phyloP scores from a whole-genome alignment of 2,797 vertebrate species.

The Sebastes diaconus region DNA sequence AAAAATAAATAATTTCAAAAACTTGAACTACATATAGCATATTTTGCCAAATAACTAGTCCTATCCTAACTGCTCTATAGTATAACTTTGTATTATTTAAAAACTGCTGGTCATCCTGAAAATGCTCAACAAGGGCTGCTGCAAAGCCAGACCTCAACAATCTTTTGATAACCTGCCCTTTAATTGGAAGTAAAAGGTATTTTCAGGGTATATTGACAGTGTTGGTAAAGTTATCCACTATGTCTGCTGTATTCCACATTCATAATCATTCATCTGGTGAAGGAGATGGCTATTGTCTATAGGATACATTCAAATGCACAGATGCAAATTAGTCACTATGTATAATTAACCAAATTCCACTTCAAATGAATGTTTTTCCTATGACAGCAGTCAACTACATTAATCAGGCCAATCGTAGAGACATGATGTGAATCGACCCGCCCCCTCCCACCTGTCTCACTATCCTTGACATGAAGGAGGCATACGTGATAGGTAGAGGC shows the following conservation, averaged over 20 bases:
- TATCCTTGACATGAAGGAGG: not conserved
- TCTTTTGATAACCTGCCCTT: too few species aligned
- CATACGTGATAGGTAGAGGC: slow-evolving; percentile 4
- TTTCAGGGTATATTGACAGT: too few species aligned
- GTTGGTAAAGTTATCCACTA: not conserved
- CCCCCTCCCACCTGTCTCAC: not conserved
- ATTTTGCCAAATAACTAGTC: not conserved
- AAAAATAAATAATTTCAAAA: too few species aligned
- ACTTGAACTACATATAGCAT: not conserved
- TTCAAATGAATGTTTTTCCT: slow-evolving; percentile 9
- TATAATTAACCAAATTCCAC: slow-evolving; percentile 37
- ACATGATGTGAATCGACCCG: not conserved
- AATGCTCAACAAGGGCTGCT: too few species aligned
- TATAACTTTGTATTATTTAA: not conserved
- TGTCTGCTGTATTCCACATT: not conserved
- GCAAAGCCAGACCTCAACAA: too few species aligned
- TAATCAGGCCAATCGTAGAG: slow-evolving; percentile 21
- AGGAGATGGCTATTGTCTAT: not conserved
- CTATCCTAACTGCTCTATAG: not conserved
- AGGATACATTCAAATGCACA: not conserved
- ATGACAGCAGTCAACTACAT: slow-evolving; percentile 32
- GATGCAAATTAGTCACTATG: slow-evolving; percentile 7
- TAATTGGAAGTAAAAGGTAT: too few species aligned
- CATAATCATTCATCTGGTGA: slow-evolving; percentile 4
- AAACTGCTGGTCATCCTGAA: not conserved